A percentile compares a stretch with the other conserved stretches of the same genome.
Evolutionary conservation across 2,888 invertebrate species (phyloP).

Genomic region (Homarus gammarus): DNA sequence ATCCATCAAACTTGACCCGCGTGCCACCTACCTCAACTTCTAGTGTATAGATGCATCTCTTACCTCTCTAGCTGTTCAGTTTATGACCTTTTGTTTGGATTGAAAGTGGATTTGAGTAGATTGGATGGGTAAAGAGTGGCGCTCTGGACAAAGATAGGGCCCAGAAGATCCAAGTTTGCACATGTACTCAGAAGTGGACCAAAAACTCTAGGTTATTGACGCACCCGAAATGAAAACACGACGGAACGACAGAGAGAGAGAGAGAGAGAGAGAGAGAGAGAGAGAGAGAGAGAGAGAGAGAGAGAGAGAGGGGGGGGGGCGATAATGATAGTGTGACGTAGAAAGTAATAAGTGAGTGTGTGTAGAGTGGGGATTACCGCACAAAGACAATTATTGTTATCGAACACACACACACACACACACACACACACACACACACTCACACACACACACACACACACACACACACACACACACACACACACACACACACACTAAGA

Average conservation of each 20-base stretch:
- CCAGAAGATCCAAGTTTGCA: slow-evolving; percentile 20
- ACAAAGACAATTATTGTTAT: no score
- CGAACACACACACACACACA: background rate
- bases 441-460: background rate
- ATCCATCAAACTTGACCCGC: no score
- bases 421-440: background rate
- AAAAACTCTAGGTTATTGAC: slow-evolving; percentile 31
- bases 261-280: slow-evolving; percentile 12
- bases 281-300: background rate
- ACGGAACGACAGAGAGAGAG: slow-evolving; percentile 21
- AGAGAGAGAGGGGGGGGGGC: slow-evolving; percentile 6
- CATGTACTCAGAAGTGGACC: slow-evolving; percentile 16
- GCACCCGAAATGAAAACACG: slow-evolving; percentile 4
- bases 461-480: slow-evolving; percentile 4
- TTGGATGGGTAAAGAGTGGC: background rate
- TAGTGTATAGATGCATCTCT: no score
- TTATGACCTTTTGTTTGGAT: no score
- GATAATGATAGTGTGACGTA: no score
- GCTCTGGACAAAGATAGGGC: background rate
- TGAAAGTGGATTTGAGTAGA: background rate
- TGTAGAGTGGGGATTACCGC: background rate
- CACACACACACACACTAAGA: no score
- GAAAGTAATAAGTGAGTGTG: background rate
- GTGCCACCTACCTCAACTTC: no score
- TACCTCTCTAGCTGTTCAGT: no score